Evolutionary conservation across 2,888 invertebrate species (phyloP), one percentile per base, ranked within the genome.

Genomic region (Drosophila fungiperda): DNA sequence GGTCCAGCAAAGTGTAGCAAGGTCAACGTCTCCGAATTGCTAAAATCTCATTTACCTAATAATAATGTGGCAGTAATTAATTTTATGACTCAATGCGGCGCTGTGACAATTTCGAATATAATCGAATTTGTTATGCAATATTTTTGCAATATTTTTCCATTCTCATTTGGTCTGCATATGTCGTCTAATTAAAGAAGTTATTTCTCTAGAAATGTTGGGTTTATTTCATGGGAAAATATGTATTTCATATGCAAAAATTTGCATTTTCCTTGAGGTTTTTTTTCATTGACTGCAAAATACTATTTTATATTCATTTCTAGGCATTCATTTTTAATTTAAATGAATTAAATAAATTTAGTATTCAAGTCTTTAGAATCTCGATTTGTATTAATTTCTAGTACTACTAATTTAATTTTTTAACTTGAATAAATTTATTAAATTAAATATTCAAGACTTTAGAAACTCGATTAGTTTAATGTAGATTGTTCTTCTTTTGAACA

Each of bases 1-100:
- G 83, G 87, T 82, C 67, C 58, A 58, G 63, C 60, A 62, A 88
- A 87, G 45, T 88, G 86, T 82, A 72, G 84, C 90, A 88, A 87
- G 87, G 87, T 86, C 83, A 82, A 36, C 52, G 54, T 45, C 29
- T 55, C 26, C 36, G 23, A 8, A n/a, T 20, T 45, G 29, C 36
- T 20, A 36, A 36, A 33, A 40, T 75, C n/a, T 50, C 50, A 70
- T 59, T 65, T 50, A 65, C 63, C 68, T 36, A 29, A 26, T 26
- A 66, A 67, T 77, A 83, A 80, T 87, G 32, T 87, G 32, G 48
- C 59, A 65, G 79, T 87, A 68, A 89, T 89, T 82, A 72, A 58
- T 78, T 84, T 82, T 82, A 84, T 73, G 89, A 65, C 84, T 69
- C 55, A 36, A 57, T 32, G 48, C 67, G 71, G 58, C 69, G 70